Evolutionary conservation across 2,113 vertebrate genomes (phyloP).

Genomic region (Labrus mixtus): DNA sequence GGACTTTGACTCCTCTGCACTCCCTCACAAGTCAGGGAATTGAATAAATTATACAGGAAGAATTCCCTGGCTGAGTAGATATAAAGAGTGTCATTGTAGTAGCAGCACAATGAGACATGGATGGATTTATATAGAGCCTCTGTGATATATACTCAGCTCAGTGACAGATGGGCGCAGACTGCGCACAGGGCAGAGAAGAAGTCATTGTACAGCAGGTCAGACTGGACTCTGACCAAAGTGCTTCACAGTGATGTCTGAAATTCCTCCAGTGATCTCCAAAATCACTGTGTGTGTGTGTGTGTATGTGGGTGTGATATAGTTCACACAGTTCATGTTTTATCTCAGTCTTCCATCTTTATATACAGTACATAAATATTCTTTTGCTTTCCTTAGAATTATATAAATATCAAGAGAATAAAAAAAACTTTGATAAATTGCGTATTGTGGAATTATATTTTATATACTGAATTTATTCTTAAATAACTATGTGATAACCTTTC

Average conservation of each 20-base stretch:
- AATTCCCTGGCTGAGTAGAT: slow-evolving; percentile 67
- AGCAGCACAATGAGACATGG: slow-evolving; percentile 73
- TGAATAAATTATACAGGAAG: slow-evolving; percentile 67
- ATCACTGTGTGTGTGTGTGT: slow-evolving; percentile 26
- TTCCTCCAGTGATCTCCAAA: slow-evolving; percentile 68
- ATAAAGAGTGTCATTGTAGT: slow-evolving; percentile 81
- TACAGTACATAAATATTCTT: neutral
- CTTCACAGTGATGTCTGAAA: slow-evolving; percentile 70
- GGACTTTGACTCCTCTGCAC: slow-evolving; percentile 46
- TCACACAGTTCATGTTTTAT: slow-evolving; percentile 33
- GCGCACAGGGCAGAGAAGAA: slow-evolving; percentile 62
- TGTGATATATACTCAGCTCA: slow-evolving; percentile 69
- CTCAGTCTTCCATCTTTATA: neutral
- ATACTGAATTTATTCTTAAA: too few relatives aligned
- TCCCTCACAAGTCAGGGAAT: slow-evolving; percentile 65
- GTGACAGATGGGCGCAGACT: slow-evolving; percentile 59
- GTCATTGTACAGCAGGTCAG: slow-evolving; percentile 77
- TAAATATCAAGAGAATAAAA: too few relatives aligned
- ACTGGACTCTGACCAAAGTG: slow-evolving; percentile 45
- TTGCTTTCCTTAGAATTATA: too few relatives aligned
- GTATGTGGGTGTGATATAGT: slow-evolving; percentile 8
- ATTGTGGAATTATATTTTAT: too few relatives aligned
- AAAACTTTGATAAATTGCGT: too few relatives aligned
- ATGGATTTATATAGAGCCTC: slow-evolving; percentile 72
- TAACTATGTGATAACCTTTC: too few relatives aligned